Conservation (phyloP, 2,888 invertebrate species). For the Volucella inflata region DNA sequence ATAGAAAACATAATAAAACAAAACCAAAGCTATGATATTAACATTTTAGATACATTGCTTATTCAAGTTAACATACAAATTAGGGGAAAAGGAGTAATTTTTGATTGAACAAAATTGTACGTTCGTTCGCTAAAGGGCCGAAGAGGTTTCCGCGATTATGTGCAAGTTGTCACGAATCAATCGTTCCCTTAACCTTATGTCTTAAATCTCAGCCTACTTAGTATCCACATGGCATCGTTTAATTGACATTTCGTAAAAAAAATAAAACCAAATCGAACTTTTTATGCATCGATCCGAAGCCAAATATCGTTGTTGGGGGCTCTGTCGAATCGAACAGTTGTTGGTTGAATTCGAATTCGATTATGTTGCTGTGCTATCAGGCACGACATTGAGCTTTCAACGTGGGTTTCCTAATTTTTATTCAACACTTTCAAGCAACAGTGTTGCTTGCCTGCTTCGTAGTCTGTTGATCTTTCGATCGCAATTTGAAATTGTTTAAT, state of each 20-base stretch:
- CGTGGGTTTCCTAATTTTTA: conserved; percentile 46
- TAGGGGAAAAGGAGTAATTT: not conserved
- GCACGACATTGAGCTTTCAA: conserved; percentile 49
- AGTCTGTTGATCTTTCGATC: conserved; percentile 49
- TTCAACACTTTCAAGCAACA: not conserved
- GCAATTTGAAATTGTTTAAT: conserved; percentile 47
- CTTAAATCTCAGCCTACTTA: conserved; percentile 13
- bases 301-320: conserved; percentile 29
- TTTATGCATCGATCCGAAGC: conserved; percentile 19
- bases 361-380: conserved; percentile 20
- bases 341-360: conserved; percentile 8
- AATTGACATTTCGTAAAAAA: conserved; percentile 50
- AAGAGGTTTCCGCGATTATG: conserved; percentile 30
- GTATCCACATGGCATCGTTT: conserved; percentile 43
- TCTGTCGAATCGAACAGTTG: conserved; percentile 29
- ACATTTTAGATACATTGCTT: conserved; percentile 27
- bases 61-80: conserved; percentile 14
- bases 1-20: conserved; percentile 1
- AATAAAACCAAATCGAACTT: not conserved
- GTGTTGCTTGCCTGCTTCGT: conserved; percentile 20
- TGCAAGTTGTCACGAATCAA: conserved; percentile 65
- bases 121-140: not conserved
- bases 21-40: conserved; percentile 22
- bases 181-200: conserved; percentile 42
- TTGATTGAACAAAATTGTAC: not conserved